A percentile compares a stretch with the other conserved stretches of the same genome.
Conservation (phyloP, 2,113 vertebrate species). For the Lasiurus borealis region DNA sequence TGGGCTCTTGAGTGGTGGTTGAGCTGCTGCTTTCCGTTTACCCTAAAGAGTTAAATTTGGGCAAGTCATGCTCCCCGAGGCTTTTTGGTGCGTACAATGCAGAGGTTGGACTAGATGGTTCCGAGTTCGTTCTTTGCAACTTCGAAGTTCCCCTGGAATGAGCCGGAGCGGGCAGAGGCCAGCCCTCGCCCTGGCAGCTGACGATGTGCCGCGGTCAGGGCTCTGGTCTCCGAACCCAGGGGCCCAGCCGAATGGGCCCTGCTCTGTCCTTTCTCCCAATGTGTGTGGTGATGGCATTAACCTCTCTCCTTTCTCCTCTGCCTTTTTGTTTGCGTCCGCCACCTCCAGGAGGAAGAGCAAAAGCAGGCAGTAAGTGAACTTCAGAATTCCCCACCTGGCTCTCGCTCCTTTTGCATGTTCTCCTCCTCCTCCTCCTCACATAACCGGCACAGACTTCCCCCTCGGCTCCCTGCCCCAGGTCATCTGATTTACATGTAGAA, state of each 20-base stretch:
- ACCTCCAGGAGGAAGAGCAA: slow-evolving; percentile 95
- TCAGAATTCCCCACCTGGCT: slow-evolving; percentile 27
- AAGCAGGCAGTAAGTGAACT: slow-evolving; percentile 96
- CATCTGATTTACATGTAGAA: not conserved
- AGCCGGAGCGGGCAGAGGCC: not conserved
- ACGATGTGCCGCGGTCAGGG: not conserved
- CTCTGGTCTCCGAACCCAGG: not conserved
- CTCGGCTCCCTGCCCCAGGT: not conserved
- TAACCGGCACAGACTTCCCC: not conserved
- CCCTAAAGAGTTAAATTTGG: not conserved
- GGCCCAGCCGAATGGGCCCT: accelerated
- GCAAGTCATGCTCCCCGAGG: not conserved
- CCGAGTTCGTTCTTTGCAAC: slow-evolving; percentile 36
- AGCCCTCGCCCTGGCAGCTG: not conserved
- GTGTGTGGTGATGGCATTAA: slow-evolving; percentile 74
- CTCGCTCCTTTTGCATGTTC: slow-evolving; percentile 79
- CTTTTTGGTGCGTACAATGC: not conserved
- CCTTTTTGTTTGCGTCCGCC: slow-evolving; percentile 77
- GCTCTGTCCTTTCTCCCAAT: accelerated
- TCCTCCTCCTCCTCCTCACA: not conserved
- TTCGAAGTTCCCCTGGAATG: not conserved
- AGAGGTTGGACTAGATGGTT: not conserved
- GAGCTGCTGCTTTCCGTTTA: slow-evolving; percentile 31
- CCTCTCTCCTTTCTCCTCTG: slow-evolving; percentile 81
- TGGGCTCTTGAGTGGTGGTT: not conserved